A percentile compares a stretch with the other conserved stretches of the same genome.
phyloP scores from a whole-genome alignment of 1,140 invertebrate species.

The Bombyx mori region DNA sequence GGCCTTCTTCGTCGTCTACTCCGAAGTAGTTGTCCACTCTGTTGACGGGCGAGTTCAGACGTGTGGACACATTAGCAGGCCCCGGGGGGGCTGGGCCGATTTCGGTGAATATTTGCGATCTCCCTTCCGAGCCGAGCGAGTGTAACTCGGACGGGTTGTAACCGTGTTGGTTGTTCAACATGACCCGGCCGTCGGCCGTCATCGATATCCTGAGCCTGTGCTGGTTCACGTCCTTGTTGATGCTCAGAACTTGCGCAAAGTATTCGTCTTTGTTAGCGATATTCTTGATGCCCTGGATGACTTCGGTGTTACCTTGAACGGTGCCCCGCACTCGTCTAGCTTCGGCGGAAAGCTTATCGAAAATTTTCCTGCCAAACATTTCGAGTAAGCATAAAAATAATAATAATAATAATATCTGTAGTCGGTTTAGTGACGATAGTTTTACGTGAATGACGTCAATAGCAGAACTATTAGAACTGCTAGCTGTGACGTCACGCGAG shows the following conservation, averaged over 20 bases:
- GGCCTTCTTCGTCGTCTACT: constrained; percentile 30
- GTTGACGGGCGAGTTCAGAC: constrained; percentile 23
- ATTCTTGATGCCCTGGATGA: constrained; percentile 53
- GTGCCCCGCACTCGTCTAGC: constrained; percentile 44
- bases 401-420: background rate
- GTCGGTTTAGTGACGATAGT: no score
- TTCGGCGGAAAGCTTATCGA: constrained; percentile 61
- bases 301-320: constrained; percentile 59
- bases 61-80: constrained; percentile 37
- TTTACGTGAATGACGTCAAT: no score
- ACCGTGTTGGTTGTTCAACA: constrained; percentile 54
- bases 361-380: constrained; percentile 48
- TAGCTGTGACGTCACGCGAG: no score
- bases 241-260: constrained; percentile 51
- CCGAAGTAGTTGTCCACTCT: constrained; percentile 25
- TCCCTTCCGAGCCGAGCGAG: constrained; percentile 31
- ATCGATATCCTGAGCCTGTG: constrained; percentile 58
- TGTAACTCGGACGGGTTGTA: constrained; percentile 49
- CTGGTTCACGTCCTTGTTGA: constrained; percentile 60
- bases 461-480: no score
- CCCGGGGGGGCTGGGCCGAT: constrained; percentile 35
- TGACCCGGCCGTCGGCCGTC: constrained; percentile 55
- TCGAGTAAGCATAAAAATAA: no score
- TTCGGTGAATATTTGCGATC: constrained; percentile 38
- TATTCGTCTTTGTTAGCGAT: constrained; percentile 60